These are phyloP conservation scores for Rhinopithecus roxellana DNA, from an alignment of 2,113 vertebrate genomes.

Conservation along the genomic window DNA sequence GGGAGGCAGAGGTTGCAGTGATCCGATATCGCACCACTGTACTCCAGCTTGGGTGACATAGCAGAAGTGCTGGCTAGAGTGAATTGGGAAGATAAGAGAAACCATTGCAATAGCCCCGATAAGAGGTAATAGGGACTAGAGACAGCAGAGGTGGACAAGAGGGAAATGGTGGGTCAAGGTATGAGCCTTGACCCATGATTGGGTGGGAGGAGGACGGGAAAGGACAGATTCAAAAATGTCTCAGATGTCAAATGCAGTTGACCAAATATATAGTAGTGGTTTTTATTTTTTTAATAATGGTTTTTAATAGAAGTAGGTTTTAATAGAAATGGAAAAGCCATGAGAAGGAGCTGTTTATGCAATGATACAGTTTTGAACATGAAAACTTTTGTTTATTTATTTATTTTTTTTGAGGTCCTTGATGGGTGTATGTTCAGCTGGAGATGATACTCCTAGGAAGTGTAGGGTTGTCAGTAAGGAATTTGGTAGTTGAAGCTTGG, in stretches of 20 bases:
- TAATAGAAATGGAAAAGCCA: background rate
- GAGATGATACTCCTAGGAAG: background rate
- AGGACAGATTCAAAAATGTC: background rate
- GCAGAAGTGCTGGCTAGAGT: background rate
- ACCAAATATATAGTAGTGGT: background rate
- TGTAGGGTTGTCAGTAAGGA: background rate
- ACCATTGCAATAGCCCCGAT: background rate
- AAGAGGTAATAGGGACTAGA: background rate
- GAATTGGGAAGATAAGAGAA: background rate
- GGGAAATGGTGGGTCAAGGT: background rate
- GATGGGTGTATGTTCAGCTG: background rate
- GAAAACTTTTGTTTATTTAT: background rate
- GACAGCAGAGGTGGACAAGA: background rate
- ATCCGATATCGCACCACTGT: too few species aligned
- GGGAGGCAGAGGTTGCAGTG: too few species aligned
- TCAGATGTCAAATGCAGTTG: background rate
- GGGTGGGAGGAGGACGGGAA: background rate
- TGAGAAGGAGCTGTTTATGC: background rate
- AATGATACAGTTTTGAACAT: background rate
- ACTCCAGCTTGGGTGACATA: background rate
- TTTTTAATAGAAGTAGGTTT: background rate
- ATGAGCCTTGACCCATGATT: background rate
- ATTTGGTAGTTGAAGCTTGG: background rate
- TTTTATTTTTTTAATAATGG: too few species aligned
- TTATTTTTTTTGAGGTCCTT: background rate